phyloP scores from a whole-genome alignment of 2,113 vertebrate species.

The Anser brachyrhynchus region DNA sequence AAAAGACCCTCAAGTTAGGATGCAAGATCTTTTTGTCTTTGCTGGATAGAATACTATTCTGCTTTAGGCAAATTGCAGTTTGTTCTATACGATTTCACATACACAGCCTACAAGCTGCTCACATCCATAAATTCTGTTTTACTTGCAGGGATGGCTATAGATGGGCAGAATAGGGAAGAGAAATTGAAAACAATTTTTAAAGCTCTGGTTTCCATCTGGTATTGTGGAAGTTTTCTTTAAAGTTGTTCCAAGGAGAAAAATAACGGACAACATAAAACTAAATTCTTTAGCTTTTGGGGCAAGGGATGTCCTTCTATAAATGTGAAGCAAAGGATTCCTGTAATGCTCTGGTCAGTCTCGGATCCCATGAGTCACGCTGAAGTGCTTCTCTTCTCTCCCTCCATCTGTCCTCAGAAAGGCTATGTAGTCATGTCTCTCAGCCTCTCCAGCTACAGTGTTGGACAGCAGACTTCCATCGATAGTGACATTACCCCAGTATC shows the following conservation, averaged over 20 bases:
- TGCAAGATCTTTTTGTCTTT: slow-evolving; percentile 4
- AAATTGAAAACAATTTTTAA: not conserved
- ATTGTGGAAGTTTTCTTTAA: not conserved
- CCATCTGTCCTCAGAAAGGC: not conserved
- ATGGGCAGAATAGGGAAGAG: slow-evolving; percentile 29
- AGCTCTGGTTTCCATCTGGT: not conserved
- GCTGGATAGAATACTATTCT: not conserved
- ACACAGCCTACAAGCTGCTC: not conserved
- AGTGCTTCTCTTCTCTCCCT: slow-evolving; percentile 34
- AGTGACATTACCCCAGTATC: not conserved
- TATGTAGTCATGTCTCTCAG: not conserved
- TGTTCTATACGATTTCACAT: not conserved
- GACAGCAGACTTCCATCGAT: not conserved
- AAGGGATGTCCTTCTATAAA: slow-evolving; percentile 43
- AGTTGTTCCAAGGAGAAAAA: not conserved
- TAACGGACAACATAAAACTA: not conserved
- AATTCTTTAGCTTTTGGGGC: not conserved
- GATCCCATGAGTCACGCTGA: slow-evolving; percentile 43
- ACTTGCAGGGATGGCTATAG: not conserved
- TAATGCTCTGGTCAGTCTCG: slow-evolving; percentile 8
- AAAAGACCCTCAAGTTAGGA: slow-evolving; percentile 7
- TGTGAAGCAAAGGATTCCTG: slow-evolving; percentile 57
- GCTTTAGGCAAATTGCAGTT: slow-evolving; percentile 14
- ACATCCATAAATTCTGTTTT: not conserved
- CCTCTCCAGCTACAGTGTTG: not conserved